These are phyloP conservation scores for Aphodius sticticus DNA, from an alignment of 2,888 invertebrate species.

Conservation along the genomic window DNA sequence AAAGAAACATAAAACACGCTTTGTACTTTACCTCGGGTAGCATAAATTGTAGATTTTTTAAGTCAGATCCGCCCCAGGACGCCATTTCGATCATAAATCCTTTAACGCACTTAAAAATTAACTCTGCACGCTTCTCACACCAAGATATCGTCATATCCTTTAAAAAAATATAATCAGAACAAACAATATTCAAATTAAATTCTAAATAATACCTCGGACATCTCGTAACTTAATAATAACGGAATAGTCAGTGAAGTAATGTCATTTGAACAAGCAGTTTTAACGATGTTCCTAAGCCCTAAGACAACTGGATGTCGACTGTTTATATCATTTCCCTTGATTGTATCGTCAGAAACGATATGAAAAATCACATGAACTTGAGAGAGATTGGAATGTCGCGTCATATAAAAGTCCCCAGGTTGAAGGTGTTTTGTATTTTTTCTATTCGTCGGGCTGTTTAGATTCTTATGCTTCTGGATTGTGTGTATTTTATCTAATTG, in stretches of 20 bases:
- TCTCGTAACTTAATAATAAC: slow-evolving; percentile 89
- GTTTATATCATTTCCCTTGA: slow-evolving; percentile 81
- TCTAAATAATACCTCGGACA: slow-evolving; percentile 79
- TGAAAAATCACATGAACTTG: slow-evolving; percentile 97
- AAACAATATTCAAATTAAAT: background rate
- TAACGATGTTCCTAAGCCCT: slow-evolving; percentile 92
- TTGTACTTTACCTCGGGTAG: slow-evolving; percentile 73
- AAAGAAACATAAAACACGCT: slow-evolving; percentile 23
- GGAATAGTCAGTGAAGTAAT: slow-evolving; percentile 93
- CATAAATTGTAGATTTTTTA: slow-evolving; percentile 87
- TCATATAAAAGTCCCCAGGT: slow-evolving; percentile 86
- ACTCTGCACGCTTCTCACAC: slow-evolving; percentile 95
- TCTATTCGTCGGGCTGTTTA: slow-evolving; percentile 45
- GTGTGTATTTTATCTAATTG: slow-evolving; percentile 77
- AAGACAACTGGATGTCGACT: slow-evolving; percentile 95
- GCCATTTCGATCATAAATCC: slow-evolving; percentile 99
- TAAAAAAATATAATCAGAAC: slow-evolving; percentile 37
- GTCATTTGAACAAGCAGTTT: slow-evolving; percentile 94
- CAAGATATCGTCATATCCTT: slow-evolving; percentile 95
- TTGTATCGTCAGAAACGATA: slow-evolving; percentile 84
- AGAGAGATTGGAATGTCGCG: slow-evolving; percentile 91
- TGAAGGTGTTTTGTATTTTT: slow-evolving; percentile 68
- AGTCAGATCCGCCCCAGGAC: slow-evolving; percentile 89
- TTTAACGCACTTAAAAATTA: slow-evolving; percentile 98
- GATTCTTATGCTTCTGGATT: slow-evolving; percentile 51